A percentile compares a stretch with the other conserved stretches of the same genome.
Evolutionary conservation across 2,113 vertebrate genomes (phyloP).

Genomic region (Aplodontia rufa): DNA sequence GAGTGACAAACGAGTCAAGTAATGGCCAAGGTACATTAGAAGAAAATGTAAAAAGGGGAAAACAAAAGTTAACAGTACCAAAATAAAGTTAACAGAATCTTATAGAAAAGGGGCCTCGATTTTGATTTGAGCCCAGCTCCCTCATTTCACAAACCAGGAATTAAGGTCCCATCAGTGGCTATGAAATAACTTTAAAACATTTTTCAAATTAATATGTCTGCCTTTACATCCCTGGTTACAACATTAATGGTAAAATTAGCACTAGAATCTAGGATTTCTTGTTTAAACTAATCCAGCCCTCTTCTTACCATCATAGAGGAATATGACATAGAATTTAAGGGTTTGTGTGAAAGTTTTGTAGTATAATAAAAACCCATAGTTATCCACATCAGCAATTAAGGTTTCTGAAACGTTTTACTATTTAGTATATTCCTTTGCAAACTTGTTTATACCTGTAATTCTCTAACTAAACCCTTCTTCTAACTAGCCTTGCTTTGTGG

Average conservation of each 20-base stretch:
- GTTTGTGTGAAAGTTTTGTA: background rate
- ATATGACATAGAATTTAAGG: background rate
- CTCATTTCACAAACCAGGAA: background rate
- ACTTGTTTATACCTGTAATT: background rate
- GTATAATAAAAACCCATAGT: background rate
- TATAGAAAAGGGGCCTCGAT: background rate
- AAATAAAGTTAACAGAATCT: background rate
- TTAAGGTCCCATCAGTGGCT: background rate
- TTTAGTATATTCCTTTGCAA: background rate
- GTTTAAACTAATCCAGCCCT: background rate
- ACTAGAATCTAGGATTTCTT: background rate
- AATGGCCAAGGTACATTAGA: background rate
- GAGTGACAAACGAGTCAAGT: background rate
- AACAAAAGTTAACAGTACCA: background rate
- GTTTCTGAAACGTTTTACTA: slow-evolving; percentile 15
- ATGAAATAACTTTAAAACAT: slow-evolving; percentile 49
- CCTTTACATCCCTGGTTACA: background rate
- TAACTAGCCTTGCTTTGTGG: background rate
- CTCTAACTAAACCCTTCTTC: background rate
- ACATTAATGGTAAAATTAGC: slow-evolving; percentile 10
- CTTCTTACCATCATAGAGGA: background rate
- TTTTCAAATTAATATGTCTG: slow-evolving; percentile 43
- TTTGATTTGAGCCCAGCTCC: background rate
- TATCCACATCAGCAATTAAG: background rate
- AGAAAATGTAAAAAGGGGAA: slow-evolving; percentile 3